Percentiles rank a stretch among this genome's conserved stretches.
Conservation (phyloP, 2,888 invertebrate genomes). For the Drosophila rubida region DNA sequence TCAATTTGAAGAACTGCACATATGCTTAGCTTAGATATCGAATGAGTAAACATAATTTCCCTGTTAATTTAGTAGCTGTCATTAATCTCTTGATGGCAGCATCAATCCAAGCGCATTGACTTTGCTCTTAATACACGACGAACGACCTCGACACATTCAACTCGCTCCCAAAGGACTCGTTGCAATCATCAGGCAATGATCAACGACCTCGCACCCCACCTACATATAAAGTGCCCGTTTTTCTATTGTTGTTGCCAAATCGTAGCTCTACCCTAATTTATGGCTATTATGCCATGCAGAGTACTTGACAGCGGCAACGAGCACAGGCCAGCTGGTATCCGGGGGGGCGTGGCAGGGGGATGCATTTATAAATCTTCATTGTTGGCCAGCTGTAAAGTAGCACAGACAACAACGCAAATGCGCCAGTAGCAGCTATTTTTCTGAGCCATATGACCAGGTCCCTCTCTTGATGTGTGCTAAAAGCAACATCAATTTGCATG, state of each 20-base stretch:
- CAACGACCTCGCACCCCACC: slow-evolving; percentile 41
- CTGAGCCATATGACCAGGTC: slow-evolving; percentile 59
- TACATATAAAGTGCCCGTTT: slow-evolving; percentile 25
- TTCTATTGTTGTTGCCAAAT: slow-evolving; percentile 67
- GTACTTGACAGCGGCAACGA: slow-evolving; percentile 56
- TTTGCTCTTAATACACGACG: slow-evolving; percentile 16
- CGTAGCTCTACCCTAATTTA: slow-evolving; percentile 73
- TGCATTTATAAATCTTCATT: slow-evolving; percentile 77
- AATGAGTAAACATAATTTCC: neutral
- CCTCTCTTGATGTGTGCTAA: slow-evolving; percentile 46
- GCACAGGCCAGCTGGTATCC: slow-evolving; percentile 36
- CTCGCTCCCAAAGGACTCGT: slow-evolving; percentile 18
- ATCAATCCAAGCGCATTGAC: slow-evolving; percentile 16
- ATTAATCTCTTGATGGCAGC: neutral
- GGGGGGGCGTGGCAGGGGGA: slow-evolving; percentile 20
- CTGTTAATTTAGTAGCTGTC: neutral
- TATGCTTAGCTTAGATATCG: no score
- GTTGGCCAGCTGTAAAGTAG: slow-evolving; percentile 75
- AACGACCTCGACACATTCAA: slow-evolving; percentile 29
- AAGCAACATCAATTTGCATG: slow-evolving; percentile 79
- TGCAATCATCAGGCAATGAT: slow-evolving; percentile 56
- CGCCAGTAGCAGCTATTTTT: slow-evolving; percentile 45
- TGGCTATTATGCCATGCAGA: slow-evolving; percentile 71
- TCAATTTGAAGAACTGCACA: no score
- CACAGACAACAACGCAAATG: slow-evolving; percentile 76